Evolutionary conservation across 2,797 vertebrate species (phyloP), one percentile per base, ranked within the genome.

Genomic region (Cossypha dichroa): DNA sequence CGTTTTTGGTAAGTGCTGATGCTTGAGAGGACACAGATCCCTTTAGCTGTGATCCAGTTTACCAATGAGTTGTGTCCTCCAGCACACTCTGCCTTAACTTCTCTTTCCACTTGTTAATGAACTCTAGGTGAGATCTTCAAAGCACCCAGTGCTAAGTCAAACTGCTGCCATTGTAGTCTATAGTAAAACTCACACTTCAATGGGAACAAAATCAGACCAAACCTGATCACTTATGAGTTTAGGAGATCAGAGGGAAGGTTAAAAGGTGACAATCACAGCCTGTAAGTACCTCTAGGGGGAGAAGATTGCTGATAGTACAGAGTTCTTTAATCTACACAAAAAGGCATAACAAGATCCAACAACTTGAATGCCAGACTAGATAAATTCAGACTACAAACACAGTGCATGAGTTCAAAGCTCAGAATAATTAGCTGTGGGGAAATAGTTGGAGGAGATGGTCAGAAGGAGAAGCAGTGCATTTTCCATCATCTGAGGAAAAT

Each of bases 281-380:
- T 90, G 20, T 81, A 68, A 83, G 84, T 75, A 92, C 51, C 92
- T 93, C 94, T 59, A 85, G 51, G 54, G 91, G 45, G 25, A 94
- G 52, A 91, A 21, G 83, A 92, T 72, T 76, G 90, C 85, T 87
- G 83, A 80, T 87, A 85, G 73, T 77, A 93, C 52, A 84, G 81
- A 88, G 51, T 62, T 82, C 91, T 97, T 96, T 94, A 94, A 90
- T 96, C 90, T 94, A 86, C 70, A 80, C 60, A 89, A 63, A 95
- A 93, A 95, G 38, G 56, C 46, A 13, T 80, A 91, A 82, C 80
- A 87, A 88, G 88, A 93, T 92, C 72, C 72, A 93, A 68, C 75
- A 94, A 46, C 60, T 91, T 90, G 86, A 93, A 93, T 92, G 12
- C 0, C 4, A 85, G 84, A 82, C 76, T 73, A 94, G 72, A 80